phyloP scores from a whole-genome alignment of 2,888 invertebrate genomes.

The Camptogramma bilineatum region DNA sequence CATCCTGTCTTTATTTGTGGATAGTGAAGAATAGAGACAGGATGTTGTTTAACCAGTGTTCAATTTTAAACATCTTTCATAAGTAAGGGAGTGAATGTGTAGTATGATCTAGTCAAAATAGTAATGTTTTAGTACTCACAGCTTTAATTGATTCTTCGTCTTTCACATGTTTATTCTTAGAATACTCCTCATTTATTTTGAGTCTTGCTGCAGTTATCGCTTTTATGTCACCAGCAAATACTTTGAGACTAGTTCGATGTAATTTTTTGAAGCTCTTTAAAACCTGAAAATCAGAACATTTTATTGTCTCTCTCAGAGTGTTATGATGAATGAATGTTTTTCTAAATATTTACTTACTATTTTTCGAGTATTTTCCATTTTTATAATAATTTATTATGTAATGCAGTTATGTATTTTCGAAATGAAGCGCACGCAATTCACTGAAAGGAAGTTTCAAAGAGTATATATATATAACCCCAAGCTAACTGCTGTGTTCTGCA shows the following conservation, averaged over 20 bases:
- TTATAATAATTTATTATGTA: constrained; percentile 8
- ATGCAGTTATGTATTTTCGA: background rate
- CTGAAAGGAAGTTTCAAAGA: background rate
- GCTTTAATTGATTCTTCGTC: constrained; percentile 87
- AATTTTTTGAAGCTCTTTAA: constrained; percentile 89
- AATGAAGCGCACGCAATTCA: background rate
- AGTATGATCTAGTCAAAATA: too few species aligned
- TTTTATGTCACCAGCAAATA: constrained; percentile 88
- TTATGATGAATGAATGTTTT: too few species aligned
- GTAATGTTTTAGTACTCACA: too few species aligned
- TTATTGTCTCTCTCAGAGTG: background rate
- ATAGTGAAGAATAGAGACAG: too few species aligned
- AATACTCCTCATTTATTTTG: constrained; percentile 92
- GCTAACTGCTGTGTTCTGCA: background rate
- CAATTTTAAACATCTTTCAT: too few species aligned
- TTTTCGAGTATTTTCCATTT: constrained; percentile 47
- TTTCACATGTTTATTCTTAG: constrained; percentile 87
- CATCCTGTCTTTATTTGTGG: too few species aligned
- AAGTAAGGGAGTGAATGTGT: too few species aligned
- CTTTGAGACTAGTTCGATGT: constrained; percentile 88
- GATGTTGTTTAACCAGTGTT: too few species aligned
- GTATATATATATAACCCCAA: background rate
- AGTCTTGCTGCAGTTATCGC: constrained; percentile 87
- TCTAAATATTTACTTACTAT: constrained; percentile 42
- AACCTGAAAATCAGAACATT: constrained; percentile 81